Conservation (phyloP, 2,888 invertebrate species). For the Drosophila lacicola region DNA sequence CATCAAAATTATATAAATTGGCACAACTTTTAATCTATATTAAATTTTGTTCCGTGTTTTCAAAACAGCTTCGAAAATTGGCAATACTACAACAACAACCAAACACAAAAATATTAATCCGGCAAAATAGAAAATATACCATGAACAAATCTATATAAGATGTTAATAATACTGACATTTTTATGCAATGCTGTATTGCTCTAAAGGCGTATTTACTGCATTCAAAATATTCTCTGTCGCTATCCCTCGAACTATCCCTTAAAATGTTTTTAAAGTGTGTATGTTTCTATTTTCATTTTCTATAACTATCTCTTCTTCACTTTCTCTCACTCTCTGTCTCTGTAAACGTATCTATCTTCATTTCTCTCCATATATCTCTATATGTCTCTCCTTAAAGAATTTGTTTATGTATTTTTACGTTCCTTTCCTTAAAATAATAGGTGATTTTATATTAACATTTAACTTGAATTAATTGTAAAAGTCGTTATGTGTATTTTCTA, state of each 20-base stretch:
- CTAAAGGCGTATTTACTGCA: slow-evolving; percentile 33
- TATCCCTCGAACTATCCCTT: background rate
- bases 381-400: background rate
- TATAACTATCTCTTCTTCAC: background rate
- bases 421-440: slow-evolving; percentile 30
- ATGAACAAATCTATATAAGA: slow-evolving; percentile 14
- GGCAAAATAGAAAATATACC: slow-evolving; percentile 26
- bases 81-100: slow-evolving; percentile 32
- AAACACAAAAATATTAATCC: slow-evolving; percentile 10
- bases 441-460: slow-evolving; percentile 46
- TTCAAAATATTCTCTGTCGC: slow-evolving; percentile 11
- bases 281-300: background rate
- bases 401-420: slow-evolving; percentile 8
- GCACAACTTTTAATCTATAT: slow-evolving; percentile 32
- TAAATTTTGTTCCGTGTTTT: slow-evolving; percentile 48
- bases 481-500: slow-evolving; percentile 20
- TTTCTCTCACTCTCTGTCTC: slow-evolving; percentile 1
- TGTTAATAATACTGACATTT: slow-evolving; percentile 6
- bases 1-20: slow-evolving; percentile 19
- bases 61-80: slow-evolving; percentile 48
- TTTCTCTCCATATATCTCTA: background rate
- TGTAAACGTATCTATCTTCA: background rate
- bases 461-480: slow-evolving; percentile 52
- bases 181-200: background rate
- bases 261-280: too few relatives aligned